Base-by-base conservation (phyloP, 2,888 invertebrate genomes). In the Eupelmus urozonus region DNA sequence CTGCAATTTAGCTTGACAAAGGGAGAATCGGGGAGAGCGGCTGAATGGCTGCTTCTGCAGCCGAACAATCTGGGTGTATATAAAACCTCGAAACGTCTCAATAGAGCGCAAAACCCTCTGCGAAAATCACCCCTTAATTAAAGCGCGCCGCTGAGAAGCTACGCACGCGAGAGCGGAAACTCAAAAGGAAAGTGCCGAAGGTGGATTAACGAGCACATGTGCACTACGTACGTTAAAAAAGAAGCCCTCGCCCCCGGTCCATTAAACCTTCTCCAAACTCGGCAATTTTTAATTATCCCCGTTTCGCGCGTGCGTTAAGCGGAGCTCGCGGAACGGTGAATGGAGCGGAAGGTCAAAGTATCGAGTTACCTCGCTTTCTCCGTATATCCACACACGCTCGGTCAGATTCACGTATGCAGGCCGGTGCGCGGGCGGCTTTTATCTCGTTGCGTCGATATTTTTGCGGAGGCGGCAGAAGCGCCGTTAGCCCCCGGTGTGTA, bases 331-430 rank as follows among this genome's bases (percentile, higher is more conserved):
- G n/a, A 66, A 66, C 66, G 66, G 66, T 53, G 53, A 51, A 45
- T 2, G 27, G 65, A 65, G 72, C 42, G 74, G 67, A 60, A 67
- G 74, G 66, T 75, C 74, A 67, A 60, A 67, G 66, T 67, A 60
- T 75, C 60, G 67, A 59, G 66, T 75, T 66, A 51, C 66, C 60
- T 27, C 51, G 51, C 42, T 20, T 7, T 66, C 20, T 67, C 55
- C 23, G 25, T 45, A n/a, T 42, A 20, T 34, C 34, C 9, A 34
- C 34, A 34, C 34, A 34, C 34, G 7, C 3, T 45, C 25, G 49
- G 27, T n/a, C n/a, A n/a, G 2, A 49, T 27, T 63, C 45, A 5
- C 55, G 7, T 27, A 18, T 16, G 13, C 57, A 7, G 40, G 40
- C 57, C 11, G 5, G 9, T 34, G 9, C 25, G 16, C 40, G 9